Base-by-base conservation (phyloP, 2,797 vertebrate species). In the Gila robusta region DNA sequence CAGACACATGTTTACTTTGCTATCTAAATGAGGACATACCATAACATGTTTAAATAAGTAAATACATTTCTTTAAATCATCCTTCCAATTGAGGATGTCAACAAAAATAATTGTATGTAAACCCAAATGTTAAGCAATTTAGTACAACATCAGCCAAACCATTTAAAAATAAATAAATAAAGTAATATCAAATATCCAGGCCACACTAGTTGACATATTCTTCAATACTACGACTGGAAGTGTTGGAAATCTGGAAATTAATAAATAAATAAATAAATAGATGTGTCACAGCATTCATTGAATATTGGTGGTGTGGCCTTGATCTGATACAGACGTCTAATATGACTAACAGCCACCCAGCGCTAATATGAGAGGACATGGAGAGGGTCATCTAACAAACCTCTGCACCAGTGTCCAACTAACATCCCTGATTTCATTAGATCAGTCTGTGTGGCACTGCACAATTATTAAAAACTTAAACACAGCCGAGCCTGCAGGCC, bases 381-480 rank as follows among this genome's bases (percentile, higher is more conserved):
- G 70, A 93, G 92, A 93, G 95, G 95, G 95, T 95, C 95, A 95
- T 92, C 91, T 84, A 79, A 91, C 93, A 94, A 94, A 94, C 93
- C 94, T 94, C 93, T 78, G 93, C 90, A 90, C 91, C 91, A 93
- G 93, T 95, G 94, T 94, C 94, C 93, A 90, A 93, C 93, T 93
- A 92, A 88, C 87, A 90, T 86, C 91, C 91, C 88, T 94, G 95
- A 94, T 95, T 93, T 93, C 93, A 95, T 94, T 93, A 90, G 89
- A 93, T 93, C 94, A 93, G 89, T 92, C 88, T 59, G 91, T 91
- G 82, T 91, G 92, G 89, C 92, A 90, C 91, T 89, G 91, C 92
- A 81, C 94, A 95, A 96, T 95, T 95, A 94, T 93, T 92, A 91
- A 93, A 92, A 95, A 95, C 91, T 93, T 95, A 95, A 95, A 95